Percentiles rank a stretch among this genome's conserved stretches.
Evolutionary conservation across 1,140 invertebrate genomes (phyloP).

Genomic region (Popillia japonica): DNA sequence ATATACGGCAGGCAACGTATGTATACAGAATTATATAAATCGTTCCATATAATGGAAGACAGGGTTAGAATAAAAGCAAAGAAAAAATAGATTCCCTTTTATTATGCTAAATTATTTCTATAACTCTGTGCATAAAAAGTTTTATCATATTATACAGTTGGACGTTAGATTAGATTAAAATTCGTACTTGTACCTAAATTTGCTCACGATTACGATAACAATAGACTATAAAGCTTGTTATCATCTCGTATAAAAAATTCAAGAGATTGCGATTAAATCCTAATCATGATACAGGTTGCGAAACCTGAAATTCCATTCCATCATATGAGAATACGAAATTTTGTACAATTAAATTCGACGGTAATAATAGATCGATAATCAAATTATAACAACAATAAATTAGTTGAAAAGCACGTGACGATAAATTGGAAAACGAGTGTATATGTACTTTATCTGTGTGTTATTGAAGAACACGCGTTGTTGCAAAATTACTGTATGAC

Average conservation of each 20-base stretch:
- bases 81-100: too few relatives aligned
- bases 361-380: not conserved
- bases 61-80: too few relatives aligned
- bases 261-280: not conserved
- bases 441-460: not conserved
- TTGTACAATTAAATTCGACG: not conserved
- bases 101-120: too few relatives aligned
- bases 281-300: not conserved
- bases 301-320: not conserved
- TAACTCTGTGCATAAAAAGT: too few relatives aligned
- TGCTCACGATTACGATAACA: constrained; percentile 1
- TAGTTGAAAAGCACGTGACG: not conserved
- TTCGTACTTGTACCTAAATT: not conserved
- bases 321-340: not conserved
- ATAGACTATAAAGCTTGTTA: constrained; percentile 1
- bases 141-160: too few relatives aligned
- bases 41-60: too few relatives aligned
- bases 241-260: not conserved
- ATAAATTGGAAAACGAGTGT: constrained; percentile 2
- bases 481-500: constrained; percentile 44
- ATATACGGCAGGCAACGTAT: not conserved
- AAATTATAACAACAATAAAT: not conserved
- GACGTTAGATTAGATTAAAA: not conserved
- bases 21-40: too few relatives aligned
- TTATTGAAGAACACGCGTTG: constrained; percentile 42